phyloP scores from a whole-genome alignment of 1,140 invertebrate genomes.

The Oppia nitens region DNA sequence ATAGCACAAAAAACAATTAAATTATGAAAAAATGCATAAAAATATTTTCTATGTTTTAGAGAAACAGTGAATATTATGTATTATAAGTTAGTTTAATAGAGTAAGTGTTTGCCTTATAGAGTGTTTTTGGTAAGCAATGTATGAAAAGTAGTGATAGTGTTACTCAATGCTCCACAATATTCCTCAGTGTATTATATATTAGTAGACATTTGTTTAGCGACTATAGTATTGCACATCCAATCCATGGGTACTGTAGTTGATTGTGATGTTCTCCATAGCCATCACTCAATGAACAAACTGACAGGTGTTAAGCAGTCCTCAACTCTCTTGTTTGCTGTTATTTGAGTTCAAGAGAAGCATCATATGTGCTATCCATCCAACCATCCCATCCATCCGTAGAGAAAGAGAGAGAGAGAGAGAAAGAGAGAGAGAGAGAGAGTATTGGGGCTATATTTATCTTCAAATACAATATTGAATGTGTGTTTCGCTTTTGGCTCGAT shows the following conservation, averaged over 20 bases:
- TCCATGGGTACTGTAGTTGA: neutral
- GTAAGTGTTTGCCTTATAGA: too few relatives aligned
- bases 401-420: neutral
- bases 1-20: too few relatives aligned
- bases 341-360: neutral
- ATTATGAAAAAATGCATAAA: too few relatives aligned
- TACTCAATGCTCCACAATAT: neutral
- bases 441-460: neutral
- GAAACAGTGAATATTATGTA: too few relatives aligned
- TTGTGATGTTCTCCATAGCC: neutral
- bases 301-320: neutral
- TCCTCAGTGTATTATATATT: neutral
- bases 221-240: neutral
- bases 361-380: neutral
- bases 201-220: neutral
- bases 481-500: neutral
- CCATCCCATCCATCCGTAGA: neutral
- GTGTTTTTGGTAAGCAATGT: too few relatives aligned
- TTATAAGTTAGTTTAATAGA: too few relatives aligned
- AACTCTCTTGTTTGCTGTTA: neutral
- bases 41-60: too few relatives aligned
- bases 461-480: neutral
- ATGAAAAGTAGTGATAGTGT: neutral
- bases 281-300: neutral
- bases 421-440: slow-evolving; percentile 2